phyloP scores from a whole-genome alignment of 2,888 invertebrate species.

The Homarus gammarus region DNA sequence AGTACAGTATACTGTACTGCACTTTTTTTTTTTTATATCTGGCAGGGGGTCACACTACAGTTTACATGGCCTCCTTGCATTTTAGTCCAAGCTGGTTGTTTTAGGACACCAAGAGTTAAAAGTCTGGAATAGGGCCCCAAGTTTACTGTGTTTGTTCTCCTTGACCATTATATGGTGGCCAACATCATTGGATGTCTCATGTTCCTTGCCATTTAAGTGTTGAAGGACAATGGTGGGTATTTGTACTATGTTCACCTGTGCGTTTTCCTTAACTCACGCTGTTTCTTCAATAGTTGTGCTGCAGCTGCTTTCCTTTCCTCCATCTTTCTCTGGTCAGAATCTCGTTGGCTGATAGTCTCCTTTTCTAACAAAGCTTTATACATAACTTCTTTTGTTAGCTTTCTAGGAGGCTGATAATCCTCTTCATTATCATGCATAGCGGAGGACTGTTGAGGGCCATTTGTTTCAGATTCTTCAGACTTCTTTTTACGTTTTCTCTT shows the following conservation, averaged over 20 bases:
- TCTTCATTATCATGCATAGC: neutral
- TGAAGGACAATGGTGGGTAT: too few species aligned
- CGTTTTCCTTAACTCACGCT: neutral
- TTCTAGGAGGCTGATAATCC: slow-evolving; percentile 33
- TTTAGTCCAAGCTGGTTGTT: too few species aligned
- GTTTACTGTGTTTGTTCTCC: too few species aligned
- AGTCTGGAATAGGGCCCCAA: too few species aligned
- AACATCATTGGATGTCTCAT: too few species aligned
- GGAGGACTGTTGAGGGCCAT: neutral
- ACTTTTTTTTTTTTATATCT: too few species aligned
- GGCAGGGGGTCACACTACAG: too few species aligned
- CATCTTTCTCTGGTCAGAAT: slow-evolving; percentile 63
- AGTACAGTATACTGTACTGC: too few species aligned
- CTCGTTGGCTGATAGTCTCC: slow-evolving; percentile 65
- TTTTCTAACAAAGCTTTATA: slow-evolving; percentile 64
- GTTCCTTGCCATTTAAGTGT: too few species aligned
- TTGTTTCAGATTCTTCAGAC: slow-evolving; percentile 79
- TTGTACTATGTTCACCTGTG: neutral
- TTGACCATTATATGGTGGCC: too few species aligned
- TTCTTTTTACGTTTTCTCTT: slow-evolving; percentile 85
- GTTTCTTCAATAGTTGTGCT: slow-evolving; percentile 36
- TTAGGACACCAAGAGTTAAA: too few species aligned
- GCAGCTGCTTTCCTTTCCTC: slow-evolving; percentile 59
- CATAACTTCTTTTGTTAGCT: slow-evolving; percentile 58
- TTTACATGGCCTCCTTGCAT: too few species aligned